Conservation (phyloP, 92 coral and sea anemone species). For the Epizoanthus scotinus region DNA sequence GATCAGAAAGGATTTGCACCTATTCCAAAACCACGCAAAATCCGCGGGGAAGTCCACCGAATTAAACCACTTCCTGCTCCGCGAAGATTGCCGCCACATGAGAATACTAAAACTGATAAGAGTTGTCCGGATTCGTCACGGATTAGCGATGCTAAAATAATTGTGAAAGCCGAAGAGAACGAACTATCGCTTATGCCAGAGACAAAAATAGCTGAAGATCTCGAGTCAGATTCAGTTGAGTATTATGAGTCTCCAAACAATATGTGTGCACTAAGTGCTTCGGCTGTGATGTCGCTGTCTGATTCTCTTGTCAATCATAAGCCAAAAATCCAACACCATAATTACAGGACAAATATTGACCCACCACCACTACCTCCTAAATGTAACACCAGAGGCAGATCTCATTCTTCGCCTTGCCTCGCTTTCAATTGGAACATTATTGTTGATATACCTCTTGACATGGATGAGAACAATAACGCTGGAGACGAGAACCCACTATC, state of each 20-base stretch:
- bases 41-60: constrained; percentile 7
- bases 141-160: background rate
- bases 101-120: background rate
- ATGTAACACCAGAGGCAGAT: background rate
- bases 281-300: background rate
- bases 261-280: background rate
- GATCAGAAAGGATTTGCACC: background rate
- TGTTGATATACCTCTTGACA: constrained; percentile 34
- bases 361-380: constrained; percentile 34
- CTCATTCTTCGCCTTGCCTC: background rate
- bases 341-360: background rate
- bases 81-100: constrained; percentile 12
- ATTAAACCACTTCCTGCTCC: constrained; percentile 36
- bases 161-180: background rate
- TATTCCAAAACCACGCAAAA: constrained; percentile 18
- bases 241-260: background rate
- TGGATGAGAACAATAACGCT: constrained; percentile 5
- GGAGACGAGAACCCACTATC: background rate
- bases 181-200: background rate
- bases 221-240: too few relatives aligned
- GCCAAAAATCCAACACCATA: background rate
- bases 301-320: background rate
- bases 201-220: background rate
- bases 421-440: constrained; percentile 21
- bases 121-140: background rate